Evolutionary conservation across 2,888 invertebrate species (phyloP), one percentile per base, ranked within the genome.

Genomic region (Tromatobia lineatoria): DNA sequence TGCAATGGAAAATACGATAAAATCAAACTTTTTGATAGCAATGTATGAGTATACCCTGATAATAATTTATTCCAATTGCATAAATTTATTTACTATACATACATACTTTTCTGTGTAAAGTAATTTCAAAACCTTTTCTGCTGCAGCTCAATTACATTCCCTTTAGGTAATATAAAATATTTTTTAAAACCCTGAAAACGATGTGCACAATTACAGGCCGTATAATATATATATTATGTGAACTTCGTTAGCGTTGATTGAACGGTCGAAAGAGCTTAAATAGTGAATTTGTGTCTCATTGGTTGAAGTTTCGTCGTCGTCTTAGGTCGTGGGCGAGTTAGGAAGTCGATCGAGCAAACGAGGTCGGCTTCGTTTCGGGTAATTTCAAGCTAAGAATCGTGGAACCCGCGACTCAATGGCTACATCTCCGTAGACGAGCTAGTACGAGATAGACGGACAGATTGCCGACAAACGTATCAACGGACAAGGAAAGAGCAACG

Each of bases 221-320:
- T 47, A 0, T 13, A 29, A 0, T 38, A 0, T 47, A 23, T 3
- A n/a, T 29, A 47, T 18, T 70, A 59, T 78, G 69, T 57, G 61
- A 69, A 82, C 74, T 82, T 78, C 73, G 64, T 79, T 79, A 79
- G 74, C 74, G 54, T 45, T 78, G 66, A 57, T 64, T 77, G 73
- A 59, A 77, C 45, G 23, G 7, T n/a, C 71, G 69, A 67, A 47
- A 59, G 73, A 45, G 54, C 50, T 59, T 59, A 50, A 47, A 20
- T 34, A 78, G 77, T 34, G 13, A 59, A 59, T 78, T 78, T 38
- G 47, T 42, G 54, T 67, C 66, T 54, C 67, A 29, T 74, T 34
- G 42, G 42, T 38, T 20, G 25, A 42, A 20, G 42, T 71, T 38
- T 45, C 54, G 50, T 71, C 67, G 42, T 69, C 25, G 54, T 59